phyloP scores from a whole-genome alignment of 2,888 invertebrate genomes.

The Ectemnius cavifrons region DNA sequence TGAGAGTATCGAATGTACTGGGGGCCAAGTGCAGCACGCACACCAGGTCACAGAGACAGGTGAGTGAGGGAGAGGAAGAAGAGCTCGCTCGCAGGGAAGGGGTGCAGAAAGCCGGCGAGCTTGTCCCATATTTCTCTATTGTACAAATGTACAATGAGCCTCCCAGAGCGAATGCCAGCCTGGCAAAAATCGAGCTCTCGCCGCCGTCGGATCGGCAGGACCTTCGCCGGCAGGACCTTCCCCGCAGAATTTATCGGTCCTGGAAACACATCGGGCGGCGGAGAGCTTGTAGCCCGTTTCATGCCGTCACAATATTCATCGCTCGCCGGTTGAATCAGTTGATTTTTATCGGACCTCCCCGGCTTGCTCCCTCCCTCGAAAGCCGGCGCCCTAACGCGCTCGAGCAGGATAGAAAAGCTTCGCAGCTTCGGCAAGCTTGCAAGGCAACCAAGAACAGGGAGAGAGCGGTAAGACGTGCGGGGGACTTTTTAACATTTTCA shows the following conservation, averaged over 20 bases:
- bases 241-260: constrained; percentile 60
- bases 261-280: constrained; percentile 54
- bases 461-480: constrained; percentile 13
- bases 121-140: constrained; percentile 10
- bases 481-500: constrained; percentile 59
- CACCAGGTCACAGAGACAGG: neutral
- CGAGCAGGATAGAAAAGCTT: neutral
- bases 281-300: constrained; percentile 59
- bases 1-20: neutral
- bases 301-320: constrained; percentile 64
- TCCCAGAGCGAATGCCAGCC: constrained; percentile 7
- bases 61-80: neutral
- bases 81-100: neutral
- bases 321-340: constrained; percentile 63
- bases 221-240: constrained; percentile 20
- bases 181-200: constrained; percentile 35
- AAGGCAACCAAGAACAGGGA: neutral
- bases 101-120: constrained; percentile 7
- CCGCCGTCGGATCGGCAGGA: constrained; percentile 11
- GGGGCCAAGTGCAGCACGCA: neutral
- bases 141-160: constrained; percentile 8
- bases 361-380: constrained; percentile 10
- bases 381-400: constrained; percentile 16
- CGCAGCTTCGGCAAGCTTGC: constrained; percentile 5
- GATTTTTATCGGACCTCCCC: constrained; percentile 58